Evolutionary conservation across 1,140 invertebrate genomes (phyloP), one percentile per base, ranked within the genome.

Genomic region (Daktulosphaira vitifoliae): DNA sequence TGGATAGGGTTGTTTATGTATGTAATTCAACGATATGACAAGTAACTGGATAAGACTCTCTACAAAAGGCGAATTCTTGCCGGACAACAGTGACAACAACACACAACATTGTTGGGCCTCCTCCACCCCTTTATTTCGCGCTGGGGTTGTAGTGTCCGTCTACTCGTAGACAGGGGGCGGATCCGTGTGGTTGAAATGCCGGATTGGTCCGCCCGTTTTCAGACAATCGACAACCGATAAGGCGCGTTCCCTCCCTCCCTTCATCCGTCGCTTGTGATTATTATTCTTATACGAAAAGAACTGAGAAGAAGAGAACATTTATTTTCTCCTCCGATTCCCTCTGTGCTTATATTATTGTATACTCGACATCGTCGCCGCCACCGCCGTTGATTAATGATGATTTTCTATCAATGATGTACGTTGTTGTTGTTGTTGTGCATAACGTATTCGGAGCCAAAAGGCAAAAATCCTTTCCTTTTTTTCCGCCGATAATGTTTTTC

Each of bases 391-490:
- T 59, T 59, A 59, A 59, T 59, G 54, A 46, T 46, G 54, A n/a
- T 59, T 59, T 59, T 26, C n/a, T 22, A 44, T n/a, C 39, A 44
- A 11, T 16, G 11, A 16, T 16, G 38, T 25, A 37, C 23, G 51
- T 38, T n/a, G 20, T 18, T 29, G 16, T 20, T n/a, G n/a, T n/a
- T n/a, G 26, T 1, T 51, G 26, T 33, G 37, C 3, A 22, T 25
- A 29, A 37, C 29, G 26, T 23, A 52, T 37, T 33, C 29, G 5
- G 29, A 11, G 29, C 29, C n/a, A 59, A 20, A 62, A 62, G 39
- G 56, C 56, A 26, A 62, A 33, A 62, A 62, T 62, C 56, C 56
- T 62, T 62, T 62, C 56, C 56, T 62, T 62, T 16, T 44, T 26
- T 39, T 33, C 29, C 11, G 29, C 11, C 29, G 29, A 33, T 33